Evolutionary conservation across 2,797 vertebrate genomes (phyloP).

Genomic region (Psittacula echo): DNA sequence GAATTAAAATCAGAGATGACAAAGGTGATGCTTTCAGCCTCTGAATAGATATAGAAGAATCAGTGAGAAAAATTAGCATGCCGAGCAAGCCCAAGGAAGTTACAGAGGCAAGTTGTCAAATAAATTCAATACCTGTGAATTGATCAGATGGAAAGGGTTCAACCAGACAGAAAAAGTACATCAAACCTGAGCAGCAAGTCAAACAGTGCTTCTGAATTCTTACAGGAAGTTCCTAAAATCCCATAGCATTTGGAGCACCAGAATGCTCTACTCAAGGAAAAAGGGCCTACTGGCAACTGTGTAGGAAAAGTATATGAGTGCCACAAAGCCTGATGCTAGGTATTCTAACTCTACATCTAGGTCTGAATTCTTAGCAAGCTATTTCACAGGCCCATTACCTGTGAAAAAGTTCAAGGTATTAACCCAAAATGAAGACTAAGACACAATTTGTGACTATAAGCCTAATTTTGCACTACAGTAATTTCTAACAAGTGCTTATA

Average conservation of each 20-base stretch:
- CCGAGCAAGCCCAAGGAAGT: neutral
- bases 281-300: neutral
- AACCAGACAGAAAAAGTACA: neutral
- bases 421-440: neutral
- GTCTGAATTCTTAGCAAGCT: neutral
- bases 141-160: neutral
- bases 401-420: neutral
- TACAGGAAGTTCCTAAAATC: neutral
- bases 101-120: neutral
- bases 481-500: neutral
- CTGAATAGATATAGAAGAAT: neutral
- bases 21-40: neutral
- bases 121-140: neutral
- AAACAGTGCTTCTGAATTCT: neutral
- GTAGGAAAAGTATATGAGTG: neutral
- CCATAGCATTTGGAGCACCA: fast-evolving
- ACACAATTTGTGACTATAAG: neutral
- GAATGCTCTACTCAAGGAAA: neutral
- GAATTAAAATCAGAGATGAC: neutral
- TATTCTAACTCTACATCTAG: neutral
- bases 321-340: neutral
- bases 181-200: neutral
- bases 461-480: neutral
- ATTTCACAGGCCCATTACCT: neutral
- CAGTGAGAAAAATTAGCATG: neutral